phyloP scores from a whole-genome alignment of 2,113 vertebrate genomes.

The Nycticryphes semicollaris region DNA sequence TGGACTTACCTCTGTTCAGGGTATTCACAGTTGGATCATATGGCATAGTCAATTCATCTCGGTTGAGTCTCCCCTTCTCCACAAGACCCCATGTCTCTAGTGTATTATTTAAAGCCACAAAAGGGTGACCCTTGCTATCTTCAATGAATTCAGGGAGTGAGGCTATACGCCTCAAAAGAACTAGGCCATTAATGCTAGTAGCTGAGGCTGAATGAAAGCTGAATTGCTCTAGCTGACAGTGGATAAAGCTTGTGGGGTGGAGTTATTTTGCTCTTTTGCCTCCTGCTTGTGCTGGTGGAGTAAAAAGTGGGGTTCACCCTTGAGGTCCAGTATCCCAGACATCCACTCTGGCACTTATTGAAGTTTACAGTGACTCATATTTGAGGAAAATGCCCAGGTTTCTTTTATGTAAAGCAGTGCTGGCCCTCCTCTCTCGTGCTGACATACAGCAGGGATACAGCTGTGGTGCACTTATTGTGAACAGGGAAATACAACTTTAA shows the following conservation, averaged over 20 bases:
- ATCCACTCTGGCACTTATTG: neutral
- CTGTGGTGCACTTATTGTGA: neutral
- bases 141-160: neutral
- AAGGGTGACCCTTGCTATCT: neutral
- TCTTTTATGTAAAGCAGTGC: neutral
- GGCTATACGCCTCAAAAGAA: neutral
- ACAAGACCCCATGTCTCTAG: neutral
- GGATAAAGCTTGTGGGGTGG: neutral
- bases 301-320: neutral
- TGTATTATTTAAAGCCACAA: neutral
- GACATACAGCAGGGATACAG: neutral
- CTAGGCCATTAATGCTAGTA: neutral
- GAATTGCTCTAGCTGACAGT: neutral
- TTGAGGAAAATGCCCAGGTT: neutral
- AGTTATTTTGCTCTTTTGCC: neutral
- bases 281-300: neutral
- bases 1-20: neutral
- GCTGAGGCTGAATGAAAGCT: neutral
- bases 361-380: neutral
- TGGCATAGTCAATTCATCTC: neutral
- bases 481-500: neutral
- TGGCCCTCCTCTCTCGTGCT: neutral
- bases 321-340: neutral
- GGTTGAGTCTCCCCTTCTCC: neutral
- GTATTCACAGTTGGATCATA: neutral